These are phyloP conservation scores for Zaprionus davidi DNA, from an alignment of 1,140 invertebrate species.

Conservation along the genomic window DNA sequence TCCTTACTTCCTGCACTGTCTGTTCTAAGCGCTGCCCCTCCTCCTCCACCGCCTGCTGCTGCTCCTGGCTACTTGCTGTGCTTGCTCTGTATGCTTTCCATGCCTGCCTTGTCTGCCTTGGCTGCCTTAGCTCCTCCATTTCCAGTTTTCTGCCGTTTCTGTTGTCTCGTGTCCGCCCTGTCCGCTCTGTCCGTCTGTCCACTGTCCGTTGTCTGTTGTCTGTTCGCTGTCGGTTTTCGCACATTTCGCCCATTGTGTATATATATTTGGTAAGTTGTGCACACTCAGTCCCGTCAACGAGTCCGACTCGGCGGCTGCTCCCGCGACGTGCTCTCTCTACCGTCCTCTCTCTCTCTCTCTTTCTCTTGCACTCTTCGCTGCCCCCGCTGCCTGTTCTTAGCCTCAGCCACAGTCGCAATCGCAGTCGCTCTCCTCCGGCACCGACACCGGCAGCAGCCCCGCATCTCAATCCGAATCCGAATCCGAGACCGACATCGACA, in stretches of 20 bases:
- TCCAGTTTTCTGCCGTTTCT: slow-evolving; percentile 63
- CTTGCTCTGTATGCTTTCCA: slow-evolving; percentile 18
- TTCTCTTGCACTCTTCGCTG: neutral
- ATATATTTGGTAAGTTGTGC: slow-evolving; percentile 78
- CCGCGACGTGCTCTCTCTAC: neutral
- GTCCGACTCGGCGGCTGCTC: slow-evolving; percentile 32
- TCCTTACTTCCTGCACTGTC: slow-evolving; percentile 8
- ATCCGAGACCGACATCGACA: slow-evolving; percentile 7
- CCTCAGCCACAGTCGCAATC: neutral
- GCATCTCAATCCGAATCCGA: slow-evolving; percentile 5
- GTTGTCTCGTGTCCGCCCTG: slow-evolving; percentile 6
- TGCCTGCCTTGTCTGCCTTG: slow-evolving; percentile 51
- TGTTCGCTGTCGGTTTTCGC: slow-evolving; percentile 50
- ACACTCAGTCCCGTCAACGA: slow-evolving; percentile 41
- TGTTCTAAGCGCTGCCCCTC: slow-evolving; percentile 24
- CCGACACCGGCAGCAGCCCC: neutral
- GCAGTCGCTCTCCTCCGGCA: neutral
- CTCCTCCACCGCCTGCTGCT: neutral
- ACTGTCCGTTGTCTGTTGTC: slow-evolving; percentile 21
- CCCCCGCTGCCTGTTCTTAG: neutral
- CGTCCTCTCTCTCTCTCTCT: neutral
- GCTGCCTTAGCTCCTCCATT: slow-evolving; percentile 59
- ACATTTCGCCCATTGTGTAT: slow-evolving; percentile 63
- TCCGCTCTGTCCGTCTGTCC: slow-evolving; percentile 19
- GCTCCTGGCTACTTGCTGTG: slow-evolving; percentile 28